Evolutionary conservation across 2,888 invertebrate genomes (phyloP).

Genomic region (Napeogenes sylphis): DNA sequence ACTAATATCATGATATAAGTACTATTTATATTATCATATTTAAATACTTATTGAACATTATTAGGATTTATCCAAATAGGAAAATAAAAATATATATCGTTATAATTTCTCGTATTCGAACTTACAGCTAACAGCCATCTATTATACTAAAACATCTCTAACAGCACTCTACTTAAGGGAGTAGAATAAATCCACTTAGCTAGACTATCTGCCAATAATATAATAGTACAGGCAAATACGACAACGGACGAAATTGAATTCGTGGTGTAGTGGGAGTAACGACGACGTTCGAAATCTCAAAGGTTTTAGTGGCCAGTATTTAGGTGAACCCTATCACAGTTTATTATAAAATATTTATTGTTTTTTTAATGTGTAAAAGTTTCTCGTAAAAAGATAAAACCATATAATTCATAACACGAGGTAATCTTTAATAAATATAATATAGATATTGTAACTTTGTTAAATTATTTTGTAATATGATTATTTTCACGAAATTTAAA

Average conservation of each 20-base stretch:
- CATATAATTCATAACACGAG: too few species aligned
- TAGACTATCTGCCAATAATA: slow-evolving; percentile 51
- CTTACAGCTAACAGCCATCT: not conserved
- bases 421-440: too few species aligned
- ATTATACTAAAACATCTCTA: slow-evolving; percentile 10
- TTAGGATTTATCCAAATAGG: too few species aligned
- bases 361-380: not conserved
- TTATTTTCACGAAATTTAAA: too few species aligned
- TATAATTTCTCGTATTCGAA: too few species aligned
- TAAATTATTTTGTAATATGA: too few species aligned
- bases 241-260: slow-evolving; percentile 64
- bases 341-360: not conserved
- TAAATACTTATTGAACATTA: too few species aligned
- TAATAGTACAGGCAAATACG: slow-evolving; percentile 60
- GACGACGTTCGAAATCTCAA: slow-evolving; percentile 42
- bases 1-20: too few species aligned
- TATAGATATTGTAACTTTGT: too few species aligned
- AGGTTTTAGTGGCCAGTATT: slow-evolving; percentile 32
- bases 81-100: too few species aligned
- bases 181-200: slow-evolving; percentile 43
- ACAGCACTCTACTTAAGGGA: slow-evolving; percentile 17
- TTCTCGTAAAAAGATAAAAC: too few species aligned
- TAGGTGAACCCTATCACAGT: slow-evolving; percentile 2
- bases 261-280: slow-evolving; percentile 46
- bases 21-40: too few species aligned